Conservation (phyloP, 2,888 invertebrate species). For the Rotaria magnacalcarata region DNA sequence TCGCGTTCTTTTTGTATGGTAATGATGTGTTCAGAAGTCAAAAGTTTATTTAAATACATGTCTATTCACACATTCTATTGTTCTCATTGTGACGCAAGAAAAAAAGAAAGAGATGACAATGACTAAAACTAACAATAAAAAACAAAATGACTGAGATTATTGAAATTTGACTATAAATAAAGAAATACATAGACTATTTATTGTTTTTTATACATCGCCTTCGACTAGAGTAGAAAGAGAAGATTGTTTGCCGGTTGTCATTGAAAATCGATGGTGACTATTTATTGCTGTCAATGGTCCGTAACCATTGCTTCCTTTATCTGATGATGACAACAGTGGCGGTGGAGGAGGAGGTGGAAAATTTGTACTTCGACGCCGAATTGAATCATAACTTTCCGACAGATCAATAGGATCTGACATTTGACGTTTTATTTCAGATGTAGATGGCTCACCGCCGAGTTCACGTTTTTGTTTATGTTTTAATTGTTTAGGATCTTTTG, state of each 20-base stretch:
- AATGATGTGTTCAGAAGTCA: no score
- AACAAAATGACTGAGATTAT: constrained; percentile 6
- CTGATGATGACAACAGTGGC: background rate
- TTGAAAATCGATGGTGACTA: no score
- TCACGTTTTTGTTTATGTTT: background rate
- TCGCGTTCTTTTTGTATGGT: no score
- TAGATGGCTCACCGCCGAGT: background rate
- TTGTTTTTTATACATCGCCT: background rate
- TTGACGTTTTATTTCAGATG: background rate
- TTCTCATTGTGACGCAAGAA: no score
- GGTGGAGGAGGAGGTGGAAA: background rate
- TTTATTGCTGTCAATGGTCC: background rate
- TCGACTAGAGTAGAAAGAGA: constrained; percentile 14
- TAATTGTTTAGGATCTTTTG: background rate
- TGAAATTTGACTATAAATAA: background rate
- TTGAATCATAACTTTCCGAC: background rate
- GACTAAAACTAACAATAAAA: background rate
- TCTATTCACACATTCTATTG: no score
- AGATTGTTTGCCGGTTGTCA: background rate
- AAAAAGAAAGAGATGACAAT: background rate
- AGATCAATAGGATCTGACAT: background rate
- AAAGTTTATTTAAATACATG: no score
- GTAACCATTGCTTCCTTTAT: constrained; percentile 7
- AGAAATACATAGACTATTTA: background rate
- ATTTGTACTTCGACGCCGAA: constrained; percentile 1